A percentile compares a stretch with the other conserved stretches of the same genome.
Evolutionary conservation across 2,888 invertebrate species (phyloP).

Genomic region (Eurois occulta): DNA sequence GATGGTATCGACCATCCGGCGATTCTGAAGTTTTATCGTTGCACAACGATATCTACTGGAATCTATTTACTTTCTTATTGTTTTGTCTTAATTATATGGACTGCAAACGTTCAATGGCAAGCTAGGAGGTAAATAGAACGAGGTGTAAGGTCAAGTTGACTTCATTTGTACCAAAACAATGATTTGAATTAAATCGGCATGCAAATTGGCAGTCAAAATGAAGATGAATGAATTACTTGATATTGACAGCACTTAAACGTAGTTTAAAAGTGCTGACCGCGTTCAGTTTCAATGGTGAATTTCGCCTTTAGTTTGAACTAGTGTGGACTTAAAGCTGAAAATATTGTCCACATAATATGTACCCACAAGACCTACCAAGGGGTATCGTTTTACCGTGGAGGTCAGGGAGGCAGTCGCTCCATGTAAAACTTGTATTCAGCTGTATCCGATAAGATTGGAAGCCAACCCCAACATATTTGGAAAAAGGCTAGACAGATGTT

Average conservation of each 20-base stretch:
- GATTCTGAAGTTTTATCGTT: constrained; percentile 83
- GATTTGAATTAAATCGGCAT: neutral
- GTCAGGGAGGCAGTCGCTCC: no score
- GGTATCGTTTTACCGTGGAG: no score
- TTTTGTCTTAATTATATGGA: constrained; percentile 85
- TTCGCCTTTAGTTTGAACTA: neutral
- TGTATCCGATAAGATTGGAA: neutral
- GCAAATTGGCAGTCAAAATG: neutral
- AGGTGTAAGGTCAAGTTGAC: constrained; percentile 67
- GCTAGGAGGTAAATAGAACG: constrained; percentile 61
- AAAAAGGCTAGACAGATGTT: neutral
- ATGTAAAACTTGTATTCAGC: neutral
- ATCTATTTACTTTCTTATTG: constrained; percentile 87
- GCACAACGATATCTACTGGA: constrained; percentile 78
- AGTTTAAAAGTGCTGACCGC: neutral
- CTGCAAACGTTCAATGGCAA: constrained; percentile 81
- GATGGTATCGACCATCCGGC: constrained; percentile 87
- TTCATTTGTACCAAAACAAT: constrained; percentile 12
- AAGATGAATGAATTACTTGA: no score
- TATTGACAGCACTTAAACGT: neutral
- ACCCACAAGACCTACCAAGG: no score
- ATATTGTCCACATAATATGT: neutral
- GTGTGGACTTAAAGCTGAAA: neutral
- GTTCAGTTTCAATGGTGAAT: neutral
- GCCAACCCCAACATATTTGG: neutral